A percentile compares a stretch with the other conserved stretches of the same genome.
Evolutionary conservation across 2,888 invertebrate species (phyloP).

Genomic region (Idaea dimidiata): DNA sequence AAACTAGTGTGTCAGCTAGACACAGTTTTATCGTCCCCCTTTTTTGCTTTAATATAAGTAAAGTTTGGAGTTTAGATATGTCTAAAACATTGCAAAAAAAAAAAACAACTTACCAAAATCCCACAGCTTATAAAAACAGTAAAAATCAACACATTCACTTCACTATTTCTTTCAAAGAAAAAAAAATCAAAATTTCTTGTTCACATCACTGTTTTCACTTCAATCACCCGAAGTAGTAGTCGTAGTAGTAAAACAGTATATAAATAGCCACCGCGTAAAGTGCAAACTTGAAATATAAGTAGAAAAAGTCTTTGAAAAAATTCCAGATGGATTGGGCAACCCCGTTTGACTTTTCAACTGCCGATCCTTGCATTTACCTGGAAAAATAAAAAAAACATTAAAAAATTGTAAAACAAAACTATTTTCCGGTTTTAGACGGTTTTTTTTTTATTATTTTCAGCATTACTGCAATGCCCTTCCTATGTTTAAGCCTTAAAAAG

Average conservation of each 20-base stretch:
- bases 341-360: slow-evolving; percentile 33
- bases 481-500: too few relatives aligned
- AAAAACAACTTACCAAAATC: slow-evolving; percentile 17
- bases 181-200: slow-evolving; percentile 17
- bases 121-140: background rate
- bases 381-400: slow-evolving; percentile 29
- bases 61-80: background rate
- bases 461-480: too few relatives aligned
- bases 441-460: too few relatives aligned
- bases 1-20: too few relatives aligned
- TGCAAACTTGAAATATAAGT: slow-evolving; percentile 65
- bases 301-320: slow-evolving; percentile 61
- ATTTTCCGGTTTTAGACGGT: too few relatives aligned
- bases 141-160: slow-evolving; percentile 19
- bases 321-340: slow-evolving; percentile 38
- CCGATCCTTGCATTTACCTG: slow-evolving; percentile 51
- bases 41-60: too few relatives aligned
- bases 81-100: background rate
- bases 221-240: slow-evolving; percentile 61
- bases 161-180: slow-evolving; percentile 10
- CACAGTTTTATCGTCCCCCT: too few relatives aligned
- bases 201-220: slow-evolving; percentile 53
- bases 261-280: slow-evolving; percentile 65
- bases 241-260: slow-evolving; percentile 65
- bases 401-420: too few relatives aligned